Evolutionary conservation across 1,140 invertebrate genomes (phyloP).

Genomic region (Bicyclus anynana): DNA sequence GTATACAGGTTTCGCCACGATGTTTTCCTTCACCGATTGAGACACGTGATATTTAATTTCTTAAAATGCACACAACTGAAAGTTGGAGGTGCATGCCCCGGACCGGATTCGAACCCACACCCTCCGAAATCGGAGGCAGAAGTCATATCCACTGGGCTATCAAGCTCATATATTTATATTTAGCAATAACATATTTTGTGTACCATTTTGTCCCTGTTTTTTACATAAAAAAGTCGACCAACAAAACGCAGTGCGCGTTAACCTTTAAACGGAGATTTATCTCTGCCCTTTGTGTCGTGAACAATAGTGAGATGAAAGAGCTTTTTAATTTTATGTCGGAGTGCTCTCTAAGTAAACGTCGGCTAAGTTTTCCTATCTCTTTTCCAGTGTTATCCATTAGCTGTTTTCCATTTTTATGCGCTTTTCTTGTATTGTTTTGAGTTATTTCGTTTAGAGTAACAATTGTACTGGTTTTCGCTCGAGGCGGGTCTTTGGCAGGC

Average conservation of each 20-base stretch:
- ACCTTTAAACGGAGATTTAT: slow-evolving; percentile 21
- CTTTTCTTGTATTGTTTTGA: slow-evolving; percentile 6
- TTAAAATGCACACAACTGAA: too few species aligned
- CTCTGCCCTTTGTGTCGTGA: slow-evolving; percentile 29
- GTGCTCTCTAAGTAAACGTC: slow-evolving; percentile 23
- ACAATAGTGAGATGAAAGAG: slow-evolving; percentile 33
- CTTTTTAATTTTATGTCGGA: slow-evolving; percentile 41
- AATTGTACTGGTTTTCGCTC: background rate
- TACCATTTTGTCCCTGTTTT: too few species aligned
- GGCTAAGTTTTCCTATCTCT: slow-evolving; percentile 24
- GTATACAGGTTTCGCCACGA: too few species aligned
- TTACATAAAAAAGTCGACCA: background rate
- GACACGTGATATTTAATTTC: too few species aligned
- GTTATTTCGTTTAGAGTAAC: background rate
- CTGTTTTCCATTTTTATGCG: slow-evolving; percentile 22
- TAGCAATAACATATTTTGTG: too few species aligned
- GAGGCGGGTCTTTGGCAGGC: background rate
- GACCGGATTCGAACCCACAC: too few species aligned
- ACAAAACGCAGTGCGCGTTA: background rate
- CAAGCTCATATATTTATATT: too few species aligned
- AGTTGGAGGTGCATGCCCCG: too few species aligned
- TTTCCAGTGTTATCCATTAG: slow-evolving; percentile 12
- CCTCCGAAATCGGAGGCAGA: too few species aligned
- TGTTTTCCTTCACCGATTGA: too few species aligned
- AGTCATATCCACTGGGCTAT: too few species aligned